Evolutionary conservation across 2,113 vertebrate genomes (phyloP).

Genomic region (Tyto alba): DNA sequence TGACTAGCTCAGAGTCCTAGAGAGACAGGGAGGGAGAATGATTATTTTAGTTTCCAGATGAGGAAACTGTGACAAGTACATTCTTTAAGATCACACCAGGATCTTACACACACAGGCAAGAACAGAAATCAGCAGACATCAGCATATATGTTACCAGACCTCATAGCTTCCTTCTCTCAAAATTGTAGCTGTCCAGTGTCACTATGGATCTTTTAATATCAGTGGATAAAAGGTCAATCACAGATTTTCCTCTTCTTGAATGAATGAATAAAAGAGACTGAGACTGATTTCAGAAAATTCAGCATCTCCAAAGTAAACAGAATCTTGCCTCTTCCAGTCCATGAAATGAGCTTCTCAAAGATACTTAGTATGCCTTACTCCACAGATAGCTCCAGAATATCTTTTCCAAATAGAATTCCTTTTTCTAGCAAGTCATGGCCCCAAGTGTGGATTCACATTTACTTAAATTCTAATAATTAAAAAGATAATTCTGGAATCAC

Average conservation of each 20-base stretch:
- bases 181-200: background rate
- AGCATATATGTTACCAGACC: background rate
- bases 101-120: background rate
- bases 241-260: background rate
- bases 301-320: background rate
- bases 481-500: background rate
- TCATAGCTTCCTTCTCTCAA: background rate
- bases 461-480: background rate
- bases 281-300: background rate
- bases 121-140: background rate
- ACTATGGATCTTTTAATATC: background rate
- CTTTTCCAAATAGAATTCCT: background rate
- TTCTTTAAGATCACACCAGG: background rate
- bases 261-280: background rate
- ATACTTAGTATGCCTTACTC: background rate
- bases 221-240: background rate
- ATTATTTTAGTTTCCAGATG: constrained; percentile 1
- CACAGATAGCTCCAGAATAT: background rate
- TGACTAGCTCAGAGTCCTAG: background rate
- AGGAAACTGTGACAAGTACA: background rate
- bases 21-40: background rate
- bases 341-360: background rate
- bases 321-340: background rate
- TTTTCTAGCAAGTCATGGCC: background rate
- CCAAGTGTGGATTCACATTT: background rate